Percentiles rank a stretch among this genome's conserved stretches.
These are phyloP conservation scores for Uria lomvia DNA, from an alignment of 2,113 vertebrate species.

Conservation along the genomic window DNA sequence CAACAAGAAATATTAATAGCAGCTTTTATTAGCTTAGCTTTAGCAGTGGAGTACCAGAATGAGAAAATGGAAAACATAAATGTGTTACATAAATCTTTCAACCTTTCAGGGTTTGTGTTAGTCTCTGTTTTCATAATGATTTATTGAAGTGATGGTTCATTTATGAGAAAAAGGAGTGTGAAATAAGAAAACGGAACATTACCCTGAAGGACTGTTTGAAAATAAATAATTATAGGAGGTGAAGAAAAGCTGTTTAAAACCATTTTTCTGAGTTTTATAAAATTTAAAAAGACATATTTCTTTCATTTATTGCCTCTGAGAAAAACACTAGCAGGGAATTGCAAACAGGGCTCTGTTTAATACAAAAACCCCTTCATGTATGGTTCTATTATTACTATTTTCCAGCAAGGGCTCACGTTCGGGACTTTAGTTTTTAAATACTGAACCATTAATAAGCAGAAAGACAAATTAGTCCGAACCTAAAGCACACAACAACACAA, in stretches of 20 bases:
- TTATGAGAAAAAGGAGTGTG: conserved; percentile 96
- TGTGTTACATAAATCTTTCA: conserved; percentile 99
- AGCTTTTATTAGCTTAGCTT: conserved; percentile 99
- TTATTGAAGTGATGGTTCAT: conserved; percentile 98
- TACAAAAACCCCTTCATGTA: conserved; percentile 34
- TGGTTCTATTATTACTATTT: background rate
- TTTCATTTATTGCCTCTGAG: conserved; percentile 73
- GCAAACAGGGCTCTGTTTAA: conserved; percentile 31
- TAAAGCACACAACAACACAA: background rate
- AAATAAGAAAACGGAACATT: conserved; percentile 98
- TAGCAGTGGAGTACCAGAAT: conserved; percentile 98
- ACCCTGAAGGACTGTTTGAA: conserved; percentile 97
- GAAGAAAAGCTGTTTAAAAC: conserved; percentile 92
- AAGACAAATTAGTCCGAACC: conserved; percentile 25
- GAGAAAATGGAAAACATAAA: conserved; percentile 99
- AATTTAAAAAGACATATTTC: conserved; percentile 84
- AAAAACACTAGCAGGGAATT: conserved; percentile 58
- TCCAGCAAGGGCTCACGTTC: conserved; percentile 4
- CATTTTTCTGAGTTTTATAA: conserved; percentile 85
- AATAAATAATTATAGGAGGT: conserved; percentile 98
- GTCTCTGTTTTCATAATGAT: conserved; percentile 99
- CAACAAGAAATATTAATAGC: conserved; percentile 99
- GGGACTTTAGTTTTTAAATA: conserved; percentile 45
- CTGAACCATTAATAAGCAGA: conserved; percentile 37
- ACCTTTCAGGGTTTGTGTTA: conserved; percentile 95